Base-by-base conservation (phyloP, 2,113 vertebrate genomes). In the Albula glossodonta region DNA sequence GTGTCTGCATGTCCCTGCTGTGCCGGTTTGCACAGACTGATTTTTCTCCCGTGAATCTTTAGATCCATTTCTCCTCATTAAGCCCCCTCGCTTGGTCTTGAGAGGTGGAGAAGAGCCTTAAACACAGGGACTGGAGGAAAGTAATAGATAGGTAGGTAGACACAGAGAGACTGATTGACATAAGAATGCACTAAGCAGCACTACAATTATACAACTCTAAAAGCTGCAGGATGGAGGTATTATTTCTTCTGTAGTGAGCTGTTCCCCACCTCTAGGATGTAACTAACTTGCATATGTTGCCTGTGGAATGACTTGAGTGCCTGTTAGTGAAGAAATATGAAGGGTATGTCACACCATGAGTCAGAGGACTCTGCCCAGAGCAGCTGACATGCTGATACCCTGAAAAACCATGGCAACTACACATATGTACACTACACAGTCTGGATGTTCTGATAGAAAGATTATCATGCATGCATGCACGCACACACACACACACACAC, bases 61-160 rank as follows among this genome's bases (percentile, higher is more conserved):
- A 88, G 87, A 80, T 91, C 89, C 80, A 86, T 89, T 87, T 89
- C 89, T 90, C 81, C 83, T 84, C 87, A 87, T 88, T 80, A 81
- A 81, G 52, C 51, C 85, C 80, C 80, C 22, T 2, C 63, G 19
- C 60, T 51, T 56, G 85, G 84, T 31, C 78, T 49, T 51, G 90
- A 84, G 89, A 91, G 83, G 70, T 53, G 50, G 84, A 85, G 78
- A 83, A 41, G 49, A 53, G 74, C 31, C 79, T 74, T 84, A 82
- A 80, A 48, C 81, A 87, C 41, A 80, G 10, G 84, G 78, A 49
- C 56, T 12, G 78, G 57, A 13, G 70, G 52, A 50, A 31, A 56
- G 63, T 79, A 81, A 86, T 86, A 86, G 85, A 60, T 41, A 77
- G 60, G 56, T 74, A 85, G 74, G 49, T 78, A 85, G 84, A 86